These are phyloP conservation scores for Cryptus armator DNA, from an alignment of 2,888 invertebrate genomes.

Conservation along the genomic window DNA sequence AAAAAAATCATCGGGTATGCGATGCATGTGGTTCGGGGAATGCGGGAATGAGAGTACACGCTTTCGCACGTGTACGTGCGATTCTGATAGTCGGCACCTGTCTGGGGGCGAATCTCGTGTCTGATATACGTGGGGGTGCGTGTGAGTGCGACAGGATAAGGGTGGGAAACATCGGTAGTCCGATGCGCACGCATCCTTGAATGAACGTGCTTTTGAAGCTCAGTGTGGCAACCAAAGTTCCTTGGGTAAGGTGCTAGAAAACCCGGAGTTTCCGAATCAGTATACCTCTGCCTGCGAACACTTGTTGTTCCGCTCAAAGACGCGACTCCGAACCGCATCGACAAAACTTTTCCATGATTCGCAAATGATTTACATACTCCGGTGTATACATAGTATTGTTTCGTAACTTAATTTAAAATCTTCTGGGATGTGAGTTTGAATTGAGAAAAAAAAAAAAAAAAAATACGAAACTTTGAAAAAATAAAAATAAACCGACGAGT, in stretches of 20 bases:
- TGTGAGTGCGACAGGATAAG: slow-evolving; percentile 10
- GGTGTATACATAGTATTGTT: background rate
- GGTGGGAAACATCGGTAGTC: slow-evolving; percentile 18
- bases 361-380: slow-evolving; percentile 1
- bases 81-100: background rate
- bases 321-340: background rate
- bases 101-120: background rate
- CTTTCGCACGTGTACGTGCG: background rate
- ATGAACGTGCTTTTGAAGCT: slow-evolving; percentile 78
- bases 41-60: background rate
- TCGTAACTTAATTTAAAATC: background rate
- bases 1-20: background rate
- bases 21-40: background rate
- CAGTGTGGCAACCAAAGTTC: slow-evolving; percentile 74
- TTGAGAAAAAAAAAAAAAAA: background rate
- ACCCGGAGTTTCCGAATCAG: slow-evolving; percentile 39
- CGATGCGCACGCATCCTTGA: slow-evolving; percentile 78
- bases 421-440: background rate
- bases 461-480: background rate
- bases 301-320: slow-evolving; percentile 47
- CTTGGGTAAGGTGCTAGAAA: slow-evolving; percentile 66
- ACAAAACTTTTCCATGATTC: background rate
- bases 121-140: background rate
- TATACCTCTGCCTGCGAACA: slow-evolving; percentile 56
- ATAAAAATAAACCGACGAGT: background rate